Base-by-base conservation (phyloP, 2,888 invertebrate species). In the Pomacea canaliculata region DNA sequence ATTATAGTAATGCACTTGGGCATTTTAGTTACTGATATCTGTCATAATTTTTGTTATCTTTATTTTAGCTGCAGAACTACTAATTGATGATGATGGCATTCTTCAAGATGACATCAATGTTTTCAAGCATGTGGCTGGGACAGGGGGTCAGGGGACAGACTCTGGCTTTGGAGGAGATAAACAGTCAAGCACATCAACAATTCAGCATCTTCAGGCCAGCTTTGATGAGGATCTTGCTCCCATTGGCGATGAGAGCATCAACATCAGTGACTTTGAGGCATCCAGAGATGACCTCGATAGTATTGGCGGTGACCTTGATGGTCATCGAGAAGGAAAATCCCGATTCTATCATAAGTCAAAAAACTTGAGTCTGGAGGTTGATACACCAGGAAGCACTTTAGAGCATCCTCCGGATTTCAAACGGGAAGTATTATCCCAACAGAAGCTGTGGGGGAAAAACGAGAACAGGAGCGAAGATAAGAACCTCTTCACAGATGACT, bases 261-360 rank as follows among this genome's bases (percentile, higher is more conserved):
- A 89, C 76, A 88, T 89, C 72, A 88, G 88, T 81, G 89, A 89
- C 78, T 79, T 88, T 70, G 89, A 89, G 78, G 89, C 87, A 9
- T 89, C 89, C 27, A 86, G 85, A 74, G 88, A 87, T 79, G 86
- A 87, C 70, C 77, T 86, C 4, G 63, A 63, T 51, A 85, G 85
- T 73, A 83, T 85, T 78, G 85, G 83, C 49, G 74, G 73, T n/a
- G 81, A 79, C 49, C 71, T 62, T 10, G 77, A 68, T 60, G 67
- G 70, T 7, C 48, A 51, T 46, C 69, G 67, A 19, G 56, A 62
- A 4, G 63, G 49, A n/a, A 66, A 27, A 16, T 68, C 56, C 12
- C 71, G 37, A n/a, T 16, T 60, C n/a, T 27, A 59, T 18, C 23
- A 49, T 8, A 37, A 51, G 18, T 18, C 62, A 9, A 59, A 13